Evolutionary conservation across 2,888 invertebrate genomes (phyloP).

Genomic region (Drosophila yooni): DNA sequence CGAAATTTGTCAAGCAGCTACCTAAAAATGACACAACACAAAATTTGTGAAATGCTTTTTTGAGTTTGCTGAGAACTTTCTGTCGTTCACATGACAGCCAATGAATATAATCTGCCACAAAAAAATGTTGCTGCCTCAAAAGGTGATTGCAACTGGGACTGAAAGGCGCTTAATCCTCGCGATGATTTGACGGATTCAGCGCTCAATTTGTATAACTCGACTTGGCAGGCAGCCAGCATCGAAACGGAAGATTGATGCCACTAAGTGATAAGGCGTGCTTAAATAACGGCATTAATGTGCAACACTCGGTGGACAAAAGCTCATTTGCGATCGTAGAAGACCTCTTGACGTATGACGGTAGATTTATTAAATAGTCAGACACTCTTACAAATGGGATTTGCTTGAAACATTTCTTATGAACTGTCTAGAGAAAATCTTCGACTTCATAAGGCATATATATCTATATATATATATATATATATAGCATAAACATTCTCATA

Average conservation of each 20-base stretch:
- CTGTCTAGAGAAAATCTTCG: neutral
- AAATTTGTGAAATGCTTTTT: slow-evolving; percentile 47
- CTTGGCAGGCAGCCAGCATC: neutral
- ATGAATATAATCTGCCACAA: slow-evolving; percentile 46
- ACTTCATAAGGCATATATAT: neutral
- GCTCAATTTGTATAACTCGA: slow-evolving; percentile 47
- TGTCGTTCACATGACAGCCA: slow-evolving; percentile 38
- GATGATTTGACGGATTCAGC: slow-evolving; percentile 74
- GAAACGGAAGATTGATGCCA: slow-evolving; percentile 10
- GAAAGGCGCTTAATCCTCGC: slow-evolving; percentile 62
- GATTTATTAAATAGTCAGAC: neutral
- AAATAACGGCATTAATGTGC: neutral
- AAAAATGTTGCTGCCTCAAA: slow-evolving; percentile 26
- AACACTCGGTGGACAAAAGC: neutral
- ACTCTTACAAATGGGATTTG: neutral
- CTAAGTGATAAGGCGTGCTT: neutral
- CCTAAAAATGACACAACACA: slow-evolving; percentile 69
- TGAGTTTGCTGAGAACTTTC: slow-evolving; percentile 48
- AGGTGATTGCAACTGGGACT: slow-evolving; percentile 6
- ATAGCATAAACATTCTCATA: neutral
- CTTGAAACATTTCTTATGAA: neutral
- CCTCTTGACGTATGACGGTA: neutral
- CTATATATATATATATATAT: too few relatives aligned
- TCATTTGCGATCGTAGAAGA: neutral
- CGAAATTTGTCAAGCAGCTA: slow-evolving; percentile 63